These are phyloP conservation scores for Lasioglossum calceatum DNA, from an alignment of 2,888 invertebrate genomes.

Conservation along the genomic window DNA sequence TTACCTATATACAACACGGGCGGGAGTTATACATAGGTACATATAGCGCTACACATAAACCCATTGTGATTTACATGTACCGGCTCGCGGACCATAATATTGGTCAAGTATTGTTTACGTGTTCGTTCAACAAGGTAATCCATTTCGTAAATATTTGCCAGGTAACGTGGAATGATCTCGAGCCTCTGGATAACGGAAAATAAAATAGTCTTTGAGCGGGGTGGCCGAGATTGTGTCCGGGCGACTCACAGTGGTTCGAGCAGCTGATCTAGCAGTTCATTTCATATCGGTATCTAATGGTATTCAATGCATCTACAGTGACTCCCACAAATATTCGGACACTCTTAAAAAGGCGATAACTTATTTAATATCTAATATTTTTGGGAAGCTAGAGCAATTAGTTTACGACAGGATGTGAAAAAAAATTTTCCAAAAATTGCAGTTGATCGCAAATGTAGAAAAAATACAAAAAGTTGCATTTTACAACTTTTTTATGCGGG, in stretches of 20 bases:
- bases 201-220: background rate
- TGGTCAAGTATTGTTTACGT: conserved; percentile 7
- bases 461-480: no score
- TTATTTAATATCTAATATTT: no score
- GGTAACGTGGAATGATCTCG: background rate
- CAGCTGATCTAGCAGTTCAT: no score
- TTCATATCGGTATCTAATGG: no score
- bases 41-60: background rate
- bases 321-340: no score
- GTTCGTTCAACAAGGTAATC: background rate
- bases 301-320: no score
- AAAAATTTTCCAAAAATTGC: no score
- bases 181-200: background rate
- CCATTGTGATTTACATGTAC: conserved; percentile 7
- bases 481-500: no score
- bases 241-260: background rate
- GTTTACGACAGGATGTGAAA: no score
- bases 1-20: background rate
- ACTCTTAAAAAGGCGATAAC: no score
- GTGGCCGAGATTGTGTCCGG: background rate
- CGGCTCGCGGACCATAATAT: background rate
- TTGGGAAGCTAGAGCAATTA: no score
- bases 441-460: no score
- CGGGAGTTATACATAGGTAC: background rate
- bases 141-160: background rate